Evolutionary conservation across 1,140 invertebrate genomes (phyloP), one percentile per base, ranked within the genome.

Genomic region (Streblospio benedicti): DNA sequence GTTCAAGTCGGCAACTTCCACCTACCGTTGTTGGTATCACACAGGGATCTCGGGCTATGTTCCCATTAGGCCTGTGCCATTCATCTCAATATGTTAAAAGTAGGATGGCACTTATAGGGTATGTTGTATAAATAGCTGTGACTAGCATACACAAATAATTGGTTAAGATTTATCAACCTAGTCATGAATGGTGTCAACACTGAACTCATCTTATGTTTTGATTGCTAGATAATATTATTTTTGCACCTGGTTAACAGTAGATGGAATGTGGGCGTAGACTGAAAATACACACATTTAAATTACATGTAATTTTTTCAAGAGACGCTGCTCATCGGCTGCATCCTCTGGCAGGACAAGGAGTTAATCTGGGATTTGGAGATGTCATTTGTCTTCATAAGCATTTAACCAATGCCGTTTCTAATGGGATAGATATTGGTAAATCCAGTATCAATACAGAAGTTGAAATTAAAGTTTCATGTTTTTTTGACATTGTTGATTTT

Each of bases 301-400:
- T n/a, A n/a, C n/a, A n/a, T n/a, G n/a, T n/a, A n/a, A n/a, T n/a
- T n/a, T n/a, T n/a, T n/a, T n/a, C n/a, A n/a, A 80, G 90, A 16
- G 96, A 99, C 83, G 91, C 95, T 33, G 94, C 94, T 6, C 96
- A 99, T 77, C 83, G 91, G 71, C 83, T 99, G 35, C 95, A 99
- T 81, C 96, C 96, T 0, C 74, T 98, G 51, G 96, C 95, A 45
- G 96, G 96, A 0, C 93, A 97, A 78, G 95, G 95, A 12, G 91
- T 97, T 0, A 99, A 99, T 81, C 80, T 99, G 44, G 96, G 96
- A 3, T 95, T 98, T 76, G 90, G 90, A 25, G 97, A 99, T 80
- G 86, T 97, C 0, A 71, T 79, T 14, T 81, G 82, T 65, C 80
- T 99, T 0, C 82, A 85, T 9, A 71, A 86, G 50, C 71, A 85